Conservation (phyloP, 2,113 vertebrate species). For the Cheirogaleus medius region DNA sequence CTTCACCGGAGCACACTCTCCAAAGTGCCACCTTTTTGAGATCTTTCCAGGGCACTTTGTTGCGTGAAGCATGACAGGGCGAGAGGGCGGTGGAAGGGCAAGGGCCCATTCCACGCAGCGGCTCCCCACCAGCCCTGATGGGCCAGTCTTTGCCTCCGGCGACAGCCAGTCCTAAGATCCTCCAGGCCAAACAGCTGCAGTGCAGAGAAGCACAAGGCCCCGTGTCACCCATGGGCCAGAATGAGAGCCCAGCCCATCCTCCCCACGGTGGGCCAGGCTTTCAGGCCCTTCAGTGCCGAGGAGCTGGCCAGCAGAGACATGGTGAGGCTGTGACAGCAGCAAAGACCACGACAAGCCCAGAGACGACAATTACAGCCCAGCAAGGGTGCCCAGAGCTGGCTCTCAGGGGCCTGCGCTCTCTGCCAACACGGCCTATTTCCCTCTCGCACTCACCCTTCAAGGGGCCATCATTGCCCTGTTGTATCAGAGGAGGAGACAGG, state of each 20-base stretch:
- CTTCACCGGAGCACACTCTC: not conserved
- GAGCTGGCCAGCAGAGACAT: not conserved
- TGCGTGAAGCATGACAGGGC: not conserved
- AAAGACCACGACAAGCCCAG: not conserved
- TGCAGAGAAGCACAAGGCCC: not conserved
- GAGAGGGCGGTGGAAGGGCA: not conserved
- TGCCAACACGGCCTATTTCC: not conserved
- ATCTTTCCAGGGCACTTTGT: not conserved
- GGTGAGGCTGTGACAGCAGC: not conserved
- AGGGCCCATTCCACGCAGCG: fast-evolving
- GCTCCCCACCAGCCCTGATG: not conserved
- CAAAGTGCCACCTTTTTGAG: not conserved
- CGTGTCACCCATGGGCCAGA: too few species aligned
- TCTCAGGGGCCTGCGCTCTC: not conserved
- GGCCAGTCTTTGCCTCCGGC: not conserved
- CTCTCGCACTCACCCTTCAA: not conserved
- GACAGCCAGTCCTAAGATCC: not conserved
- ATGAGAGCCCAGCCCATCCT: not conserved
- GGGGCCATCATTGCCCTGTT: not conserved
- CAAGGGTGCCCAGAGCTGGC: not conserved
- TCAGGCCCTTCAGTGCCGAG: not conserved
- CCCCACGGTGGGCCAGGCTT: not conserved
- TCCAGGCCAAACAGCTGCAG: not conserved
- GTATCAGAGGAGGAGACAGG: not conserved
- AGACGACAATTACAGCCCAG: not conserved